A percentile compares a stretch with the other conserved stretches of the same genome.
phyloP scores from a whole-genome alignment of 2,888 invertebrate genomes.

The Brachyopa scutellaris region DNA sequence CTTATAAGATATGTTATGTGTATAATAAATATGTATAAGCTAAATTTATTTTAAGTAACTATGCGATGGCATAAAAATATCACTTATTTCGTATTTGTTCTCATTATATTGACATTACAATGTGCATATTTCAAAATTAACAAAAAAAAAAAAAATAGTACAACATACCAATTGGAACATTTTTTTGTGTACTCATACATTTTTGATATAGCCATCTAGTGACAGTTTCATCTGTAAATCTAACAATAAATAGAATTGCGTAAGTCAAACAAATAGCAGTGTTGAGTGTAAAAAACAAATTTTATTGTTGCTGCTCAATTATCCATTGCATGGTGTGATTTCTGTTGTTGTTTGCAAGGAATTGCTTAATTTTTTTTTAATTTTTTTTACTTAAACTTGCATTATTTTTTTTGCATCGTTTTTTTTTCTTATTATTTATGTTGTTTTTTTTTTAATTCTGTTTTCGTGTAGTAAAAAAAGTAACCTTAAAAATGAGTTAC shows the following conservation, averaged over 20 bases:
- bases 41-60: no score
- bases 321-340: slow-evolving; percentile 59
- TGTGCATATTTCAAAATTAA: slow-evolving; percentile 43
- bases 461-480: slow-evolving; percentile 74
- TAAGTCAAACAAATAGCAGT: slow-evolving; percentile 84
- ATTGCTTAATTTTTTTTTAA: slow-evolving; percentile 14
- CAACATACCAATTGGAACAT: slow-evolving; percentile 55
- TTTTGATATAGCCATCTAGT: slow-evolving; percentile 90
- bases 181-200: slow-evolving; percentile 67
- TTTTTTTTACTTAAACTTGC: slow-evolving; percentile 19
- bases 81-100: background rate
- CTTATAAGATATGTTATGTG: no score
- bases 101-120: slow-evolving; percentile 19
- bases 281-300: slow-evolving; percentile 55
- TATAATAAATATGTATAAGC: no score
- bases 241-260: slow-evolving; percentile 95
- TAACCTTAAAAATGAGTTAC: slow-evolving; percentile 73
- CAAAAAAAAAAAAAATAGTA: slow-evolving; percentile 32
- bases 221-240: slow-evolving; percentile 95
- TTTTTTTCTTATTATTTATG: slow-evolving; percentile 55
- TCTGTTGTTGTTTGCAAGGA: slow-evolving; percentile 46
- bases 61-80: background rate
- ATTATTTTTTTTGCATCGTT: slow-evolving; percentile 49
- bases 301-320: slow-evolving; percentile 48
- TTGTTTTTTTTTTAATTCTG: slow-evolving; percentile 61